Conservation (phyloP, 2,888 invertebrate species). For the Leptinotarsa haldemani region DNA sequence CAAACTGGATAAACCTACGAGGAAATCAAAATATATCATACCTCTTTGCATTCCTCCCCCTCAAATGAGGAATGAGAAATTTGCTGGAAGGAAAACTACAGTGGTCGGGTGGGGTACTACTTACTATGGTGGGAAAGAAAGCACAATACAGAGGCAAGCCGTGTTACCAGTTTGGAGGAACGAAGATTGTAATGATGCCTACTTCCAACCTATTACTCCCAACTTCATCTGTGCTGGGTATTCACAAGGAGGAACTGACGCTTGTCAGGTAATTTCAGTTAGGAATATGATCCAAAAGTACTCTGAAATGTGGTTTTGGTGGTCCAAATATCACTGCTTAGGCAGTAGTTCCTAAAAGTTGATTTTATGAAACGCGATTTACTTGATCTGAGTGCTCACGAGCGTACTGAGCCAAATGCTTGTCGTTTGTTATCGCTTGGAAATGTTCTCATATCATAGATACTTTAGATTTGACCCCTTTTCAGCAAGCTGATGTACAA, state of each 20-base stretch:
- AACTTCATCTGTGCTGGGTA: constrained; percentile 92
- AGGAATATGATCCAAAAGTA: too few relatives aligned
- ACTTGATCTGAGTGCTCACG: too few relatives aligned
- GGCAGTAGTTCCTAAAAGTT: too few relatives aligned
- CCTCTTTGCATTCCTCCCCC: constrained; percentile 85
- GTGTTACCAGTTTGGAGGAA: constrained; percentile 89
- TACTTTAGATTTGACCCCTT: too few relatives aligned
- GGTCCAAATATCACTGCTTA: too few relatives aligned
- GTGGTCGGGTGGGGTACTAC: constrained; percentile 96
- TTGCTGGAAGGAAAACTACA: constrained; percentile 82
- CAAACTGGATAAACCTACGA: constrained; percentile 78
- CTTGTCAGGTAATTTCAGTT: constrained; percentile 79
- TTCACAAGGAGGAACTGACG: constrained; percentile 89
- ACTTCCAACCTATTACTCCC: constrained; percentile 92
- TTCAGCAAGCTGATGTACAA: too few relatives aligned
- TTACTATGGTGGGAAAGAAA: constrained; percentile 89
- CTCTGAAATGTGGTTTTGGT: too few relatives aligned
- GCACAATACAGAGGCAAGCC: constrained; percentile 86
- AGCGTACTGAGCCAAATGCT: too few relatives aligned
- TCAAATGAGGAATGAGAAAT: constrained; percentile 71
- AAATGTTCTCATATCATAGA: too few relatives aligned
- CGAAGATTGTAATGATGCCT: constrained; percentile 89
- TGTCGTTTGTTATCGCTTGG: too few relatives aligned
- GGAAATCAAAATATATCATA: constrained; percentile 86
- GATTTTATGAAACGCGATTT: too few relatives aligned